Evolutionary conservation across 2,113 vertebrate genomes (phyloP), one percentile per base, ranked within the genome.

Genomic region (Struthio camelus): DNA sequence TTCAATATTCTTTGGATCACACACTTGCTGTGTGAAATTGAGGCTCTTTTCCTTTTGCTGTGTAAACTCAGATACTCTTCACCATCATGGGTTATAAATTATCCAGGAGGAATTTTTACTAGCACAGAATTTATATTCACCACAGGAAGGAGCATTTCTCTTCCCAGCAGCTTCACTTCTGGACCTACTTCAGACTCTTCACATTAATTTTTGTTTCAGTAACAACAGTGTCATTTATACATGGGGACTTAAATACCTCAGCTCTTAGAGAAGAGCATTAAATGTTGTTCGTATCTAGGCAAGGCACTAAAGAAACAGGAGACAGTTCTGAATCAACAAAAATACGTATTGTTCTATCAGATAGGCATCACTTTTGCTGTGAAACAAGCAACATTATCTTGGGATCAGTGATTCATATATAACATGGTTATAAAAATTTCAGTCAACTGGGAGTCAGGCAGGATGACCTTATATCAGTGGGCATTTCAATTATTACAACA

Each of bases 1-100:
- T 95, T 81, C 65, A 89, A 66, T 89, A 84, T 70, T 86, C 53
- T 90, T 91, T 93, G 84, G 67, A 80, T 89, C 77, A 65, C 27
- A 23, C 14, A 59, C 44, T 77, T 66, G 38, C 56, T 65, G 44
- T 86, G 40, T 67, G 54, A 89, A 80, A 90, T 75, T 86, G 64
- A 88, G n/a, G 24, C 64, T 91, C 50, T 83, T 85, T 91, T 91
- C 38, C 76, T 88, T 72, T 84, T 62, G 40, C 50, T 66, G 30
- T 62, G 89, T 69, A 90, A 94, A 77, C 14, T 58, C 32, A 73
- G 44, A 69, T 65, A 81, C 64, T 93, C 82, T 89, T 85, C 19
- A 66, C 42, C 23, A 30, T 77, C 51, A 56, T 77, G 58, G 44
- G 11, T 67, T 87, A 85, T 93, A 93, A 93, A 91, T 91, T 87